These are phyloP conservation scores for Scylla paramamosain DNA, from an alignment of 1,140 invertebrate genomes.

Conservation along the genomic window DNA sequence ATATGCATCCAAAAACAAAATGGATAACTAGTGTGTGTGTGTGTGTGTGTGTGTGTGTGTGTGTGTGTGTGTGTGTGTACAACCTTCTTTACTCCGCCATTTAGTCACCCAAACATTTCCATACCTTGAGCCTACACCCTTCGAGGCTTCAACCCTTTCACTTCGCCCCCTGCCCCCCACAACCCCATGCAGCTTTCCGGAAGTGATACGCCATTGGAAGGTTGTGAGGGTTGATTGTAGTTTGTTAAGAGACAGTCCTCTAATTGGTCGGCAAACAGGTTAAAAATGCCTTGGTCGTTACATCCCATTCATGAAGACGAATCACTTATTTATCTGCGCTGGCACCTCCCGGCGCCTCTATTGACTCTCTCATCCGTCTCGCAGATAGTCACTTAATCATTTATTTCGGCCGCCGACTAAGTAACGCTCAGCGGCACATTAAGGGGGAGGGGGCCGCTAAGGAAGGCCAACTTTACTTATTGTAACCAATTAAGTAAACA, in stretches of 20 bases:
- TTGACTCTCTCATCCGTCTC: slow-evolving; percentile 56
- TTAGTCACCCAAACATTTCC: neutral
- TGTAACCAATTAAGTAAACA: neutral
- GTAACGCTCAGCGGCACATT: slow-evolving; percentile 28
- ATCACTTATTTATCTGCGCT: slow-evolving; percentile 57
- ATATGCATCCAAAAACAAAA: no score
- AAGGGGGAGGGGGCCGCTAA: neutral
- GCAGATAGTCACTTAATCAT: slow-evolving; percentile 26
- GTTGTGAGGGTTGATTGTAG: neutral
- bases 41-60: slow-evolving; percentile 1
- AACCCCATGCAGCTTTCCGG: neutral
- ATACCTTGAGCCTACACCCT: neutral
- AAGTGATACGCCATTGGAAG: neutral
- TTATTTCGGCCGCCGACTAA: slow-evolving; percentile 17
- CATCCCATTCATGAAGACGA: slow-evolving; percentile 55
- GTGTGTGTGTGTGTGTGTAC: neutral
- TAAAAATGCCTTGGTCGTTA: slow-evolving; percentile 53
- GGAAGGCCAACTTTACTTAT: slow-evolving; percentile 7
- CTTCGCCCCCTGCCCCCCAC: neutral
- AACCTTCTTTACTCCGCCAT: neutral
- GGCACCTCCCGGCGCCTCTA: slow-evolving; percentile 48
- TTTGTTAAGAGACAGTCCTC: neutral
- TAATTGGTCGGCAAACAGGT: slow-evolving; percentile 25
- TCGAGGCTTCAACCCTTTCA: neutral
- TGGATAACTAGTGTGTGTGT: neutral